phyloP scores from a whole-genome alignment of 1,140 invertebrate genomes.

The Anadara kagoshimensis region DNA sequence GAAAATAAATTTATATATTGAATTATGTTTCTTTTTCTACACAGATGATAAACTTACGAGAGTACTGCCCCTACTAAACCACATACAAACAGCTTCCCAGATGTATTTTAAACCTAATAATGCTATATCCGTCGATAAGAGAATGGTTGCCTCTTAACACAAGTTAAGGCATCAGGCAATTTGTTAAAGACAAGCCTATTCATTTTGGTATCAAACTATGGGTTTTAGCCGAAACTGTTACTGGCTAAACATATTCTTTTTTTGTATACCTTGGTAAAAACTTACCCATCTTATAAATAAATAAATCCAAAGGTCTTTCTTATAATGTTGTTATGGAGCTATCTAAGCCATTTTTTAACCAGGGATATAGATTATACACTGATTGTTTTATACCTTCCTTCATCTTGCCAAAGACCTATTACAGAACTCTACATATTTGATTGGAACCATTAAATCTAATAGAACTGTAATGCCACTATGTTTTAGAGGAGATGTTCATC shows the following conservation, averaged over 20 bases:
- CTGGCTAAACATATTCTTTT: constrained; percentile 5
- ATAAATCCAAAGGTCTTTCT: neutral
- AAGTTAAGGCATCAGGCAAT: constrained; percentile 2
- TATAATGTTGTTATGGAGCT: constrained; percentile 6
- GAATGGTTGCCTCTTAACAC: constrained; percentile 11
- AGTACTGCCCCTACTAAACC: neutral
- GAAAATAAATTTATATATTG: no score
- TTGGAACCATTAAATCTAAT: neutral
- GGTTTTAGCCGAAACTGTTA: constrained; percentile 9
- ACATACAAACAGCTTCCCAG: neutral
- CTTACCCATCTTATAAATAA: neutral
- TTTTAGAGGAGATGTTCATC: neutral
- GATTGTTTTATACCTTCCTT: no score
- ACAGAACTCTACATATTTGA: neutral
- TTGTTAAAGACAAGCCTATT: constrained; percentile 16
- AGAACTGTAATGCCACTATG: constrained; percentile 5
- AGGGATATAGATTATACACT: no score
- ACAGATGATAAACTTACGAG: constrained; percentile 12
- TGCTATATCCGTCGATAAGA: constrained; percentile 10
- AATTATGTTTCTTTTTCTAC: no score
- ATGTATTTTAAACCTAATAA: no score
- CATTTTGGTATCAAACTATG: constrained; percentile 14
- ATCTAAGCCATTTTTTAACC: no score
- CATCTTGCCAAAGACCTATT: no score
- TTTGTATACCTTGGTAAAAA: constrained; percentile 5